Base-by-base conservation (phyloP, 2,888 invertebrate species). In the Argyresthia albistria region DNA sequence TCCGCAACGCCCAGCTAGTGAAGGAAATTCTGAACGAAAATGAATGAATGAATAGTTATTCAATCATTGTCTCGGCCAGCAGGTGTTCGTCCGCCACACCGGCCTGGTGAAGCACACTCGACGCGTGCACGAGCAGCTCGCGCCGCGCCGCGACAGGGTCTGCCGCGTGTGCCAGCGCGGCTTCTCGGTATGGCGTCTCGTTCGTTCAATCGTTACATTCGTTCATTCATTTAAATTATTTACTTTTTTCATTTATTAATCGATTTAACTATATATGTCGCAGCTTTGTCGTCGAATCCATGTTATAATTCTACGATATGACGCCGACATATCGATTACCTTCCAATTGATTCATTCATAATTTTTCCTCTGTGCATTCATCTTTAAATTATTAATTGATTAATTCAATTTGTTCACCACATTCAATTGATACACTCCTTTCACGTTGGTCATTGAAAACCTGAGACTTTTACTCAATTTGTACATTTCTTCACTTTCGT, bases 251-350 rank as follows among this genome's bases (percentile, higher is more conserved):
- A 8, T 7, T 37, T 8, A 8, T 37, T 8, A 37, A 37, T 37
- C 37, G 37, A 10, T 42, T 42, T 10, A 8, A 42, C 12, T 42
- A n/a, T 10, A 42, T 42, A 12, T 7, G 42, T 42, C 12, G n/a
- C 11, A 4, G 1, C 42, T 11, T 1, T n/a, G 7, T 12, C 6
- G n/a, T 46, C 0, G 68, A 84, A 82, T 83, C 81, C 50, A 78
- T 75, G 74, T 80, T 83, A 0, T 67, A 82, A 0, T 65, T 86
- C 0, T 81, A 84, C 50, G 83, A 83, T 64, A 83, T 83, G 60
- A 75, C 75, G 67, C 82, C 43, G 14, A 12, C 43, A 4, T 1
- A 12, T 12, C 15, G 43, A 43, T 12, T 43, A 9, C 2, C 8
- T 12, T 4, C 7, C 7, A 8, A 8, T 37, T 9, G 8, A 8